Conservation (phyloP, 2,888 invertebrate species). For the Tridacna gigas region DNA sequence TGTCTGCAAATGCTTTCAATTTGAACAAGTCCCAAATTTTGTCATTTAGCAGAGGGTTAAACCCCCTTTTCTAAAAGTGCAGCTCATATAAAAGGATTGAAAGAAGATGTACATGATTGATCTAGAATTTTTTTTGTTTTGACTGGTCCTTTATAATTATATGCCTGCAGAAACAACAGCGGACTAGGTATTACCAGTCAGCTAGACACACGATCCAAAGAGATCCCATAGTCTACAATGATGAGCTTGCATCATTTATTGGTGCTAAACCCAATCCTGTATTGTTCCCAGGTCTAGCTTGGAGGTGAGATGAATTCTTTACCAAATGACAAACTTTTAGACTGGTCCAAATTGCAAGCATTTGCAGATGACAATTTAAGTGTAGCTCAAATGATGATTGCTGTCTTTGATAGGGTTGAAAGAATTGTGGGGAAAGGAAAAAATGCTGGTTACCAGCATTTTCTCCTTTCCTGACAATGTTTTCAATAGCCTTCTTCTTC, state of each 20-base stretch:
- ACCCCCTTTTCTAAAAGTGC: no score
- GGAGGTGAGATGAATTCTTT: slow-evolving; percentile 72
- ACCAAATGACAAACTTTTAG: no score
- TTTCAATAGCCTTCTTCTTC: background rate
- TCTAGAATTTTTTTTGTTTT: no score
- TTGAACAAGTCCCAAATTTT: no score
- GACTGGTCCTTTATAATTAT: background rate
- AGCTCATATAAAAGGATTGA: no score
- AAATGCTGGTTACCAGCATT: background rate
- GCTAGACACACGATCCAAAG: slow-evolving; percentile 81
- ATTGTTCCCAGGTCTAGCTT: slow-evolving; percentile 77
- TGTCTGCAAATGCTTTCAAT: background rate
- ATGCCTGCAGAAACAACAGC: slow-evolving; percentile 60
- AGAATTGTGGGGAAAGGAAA: background rate
- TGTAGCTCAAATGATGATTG: no score
- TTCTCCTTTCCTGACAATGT: background rate
- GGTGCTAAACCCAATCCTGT: slow-evolving; percentile 81
- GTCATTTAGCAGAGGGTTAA: no score
- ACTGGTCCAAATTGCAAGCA: no score
- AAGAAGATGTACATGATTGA: no score
- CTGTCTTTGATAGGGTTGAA: no score
- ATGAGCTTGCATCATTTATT: slow-evolving; percentile 78
- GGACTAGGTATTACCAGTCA: slow-evolving; percentile 75
- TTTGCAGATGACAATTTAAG: no score
- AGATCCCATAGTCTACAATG: slow-evolving; percentile 82